phyloP scores from a whole-genome alignment of 2,888 invertebrate genomes.

The Agelastica alni region DNA sequence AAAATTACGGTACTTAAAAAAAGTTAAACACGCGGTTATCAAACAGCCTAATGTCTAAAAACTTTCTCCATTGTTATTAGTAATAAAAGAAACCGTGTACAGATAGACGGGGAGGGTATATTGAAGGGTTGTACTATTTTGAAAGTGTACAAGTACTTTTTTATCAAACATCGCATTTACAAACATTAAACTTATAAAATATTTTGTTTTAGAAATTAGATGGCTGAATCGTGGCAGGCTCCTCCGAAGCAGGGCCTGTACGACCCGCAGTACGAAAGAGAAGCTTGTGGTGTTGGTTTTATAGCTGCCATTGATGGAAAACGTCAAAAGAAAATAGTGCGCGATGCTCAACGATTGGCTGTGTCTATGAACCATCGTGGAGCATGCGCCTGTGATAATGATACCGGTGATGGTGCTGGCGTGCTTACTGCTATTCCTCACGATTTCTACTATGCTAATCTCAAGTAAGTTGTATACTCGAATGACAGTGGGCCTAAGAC shows the following conservation, averaged over 20 bases:
- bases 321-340: constrained; percentile 92
- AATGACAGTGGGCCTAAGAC: too few relatives aligned
- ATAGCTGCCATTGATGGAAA: constrained; percentile 97
- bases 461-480: constrained; percentile 77
- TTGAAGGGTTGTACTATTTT: too few relatives aligned
- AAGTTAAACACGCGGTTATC: too few relatives aligned
- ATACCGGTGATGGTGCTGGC: constrained; percentile 99
- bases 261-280: constrained; percentile 93
- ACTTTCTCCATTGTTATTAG: too few relatives aligned
- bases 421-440: constrained; percentile 97
- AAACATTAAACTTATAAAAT: too few relatives aligned
- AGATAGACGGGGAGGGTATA: too few relatives aligned
- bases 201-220: constrained; percentile 47
- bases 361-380: constrained; percentile 99
- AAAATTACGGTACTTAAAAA: too few relatives aligned
- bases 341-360: constrained; percentile 93
- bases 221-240: constrained; percentile 70
- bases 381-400: constrained; percentile 98
- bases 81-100: too few relatives aligned
- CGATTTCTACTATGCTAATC: constrained; percentile 82
- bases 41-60: too few relatives aligned
- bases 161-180: too few relatives aligned
- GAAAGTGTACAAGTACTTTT: too few relatives aligned
- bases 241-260: constrained; percentile 91
- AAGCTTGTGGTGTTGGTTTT: constrained; percentile 99